Evolutionary conservation across 2,797 vertebrate species (phyloP).

Genomic region (Hylomyscus alleni): DNA sequence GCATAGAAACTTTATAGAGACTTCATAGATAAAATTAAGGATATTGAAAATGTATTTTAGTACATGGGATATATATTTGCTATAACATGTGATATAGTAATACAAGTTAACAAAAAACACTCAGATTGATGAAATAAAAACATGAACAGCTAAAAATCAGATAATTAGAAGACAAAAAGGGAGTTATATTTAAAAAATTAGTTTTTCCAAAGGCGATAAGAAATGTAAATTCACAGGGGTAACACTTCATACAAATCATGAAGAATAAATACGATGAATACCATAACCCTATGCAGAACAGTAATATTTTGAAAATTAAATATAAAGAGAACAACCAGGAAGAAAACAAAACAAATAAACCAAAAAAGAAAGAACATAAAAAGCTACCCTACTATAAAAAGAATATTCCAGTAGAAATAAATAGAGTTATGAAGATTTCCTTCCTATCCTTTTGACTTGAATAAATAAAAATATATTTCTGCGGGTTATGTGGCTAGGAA

Average conservation of each 20-base stretch:
- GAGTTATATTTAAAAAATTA: not conserved
- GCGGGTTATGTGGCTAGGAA: not conserved
- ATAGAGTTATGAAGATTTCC: not conserved
- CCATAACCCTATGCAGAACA: not conserved
- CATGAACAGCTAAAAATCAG: not conserved
- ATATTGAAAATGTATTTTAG: not conserved
- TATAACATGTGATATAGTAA: not conserved
- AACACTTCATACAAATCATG: not conserved
- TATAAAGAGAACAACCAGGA: not conserved
- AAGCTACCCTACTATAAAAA: not conserved
- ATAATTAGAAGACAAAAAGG: not conserved
- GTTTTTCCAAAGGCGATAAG: not conserved
- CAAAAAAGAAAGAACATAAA: not conserved
- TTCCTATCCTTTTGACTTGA: not conserved
- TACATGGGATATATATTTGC: not conserved
- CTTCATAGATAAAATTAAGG: not conserved
- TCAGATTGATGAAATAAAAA: not conserved
- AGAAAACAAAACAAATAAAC: not conserved
- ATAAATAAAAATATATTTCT: not conserved
- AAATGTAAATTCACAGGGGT: not conserved
- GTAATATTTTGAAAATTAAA: not conserved
- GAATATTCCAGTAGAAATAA: not conserved
- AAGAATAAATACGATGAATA: not conserved
- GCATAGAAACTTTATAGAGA: not conserved
- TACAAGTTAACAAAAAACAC: not conserved